Evolutionary conservation across 2,797 vertebrate genomes (phyloP).

Genomic region (Diglossa cyanea): DNA sequence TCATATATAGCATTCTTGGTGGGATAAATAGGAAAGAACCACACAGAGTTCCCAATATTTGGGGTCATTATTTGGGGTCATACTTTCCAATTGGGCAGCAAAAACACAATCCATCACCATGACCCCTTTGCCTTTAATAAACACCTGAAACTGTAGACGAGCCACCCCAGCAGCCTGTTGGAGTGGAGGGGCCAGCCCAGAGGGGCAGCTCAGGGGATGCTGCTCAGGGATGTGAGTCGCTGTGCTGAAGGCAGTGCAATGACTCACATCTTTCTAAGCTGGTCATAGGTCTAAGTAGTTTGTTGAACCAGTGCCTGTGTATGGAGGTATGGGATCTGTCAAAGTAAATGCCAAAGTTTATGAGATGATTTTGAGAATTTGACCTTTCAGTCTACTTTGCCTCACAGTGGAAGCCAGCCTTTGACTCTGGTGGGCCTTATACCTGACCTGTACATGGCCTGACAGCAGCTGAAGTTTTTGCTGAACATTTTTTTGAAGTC

Average conservation of each 20-base stretch:
- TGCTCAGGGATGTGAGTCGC: neutral
- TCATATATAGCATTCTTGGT: neutral
- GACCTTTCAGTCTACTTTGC: neutral
- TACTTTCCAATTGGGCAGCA: neutral
- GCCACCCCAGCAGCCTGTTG: neutral
- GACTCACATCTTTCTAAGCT: neutral
- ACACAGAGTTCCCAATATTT: neutral
- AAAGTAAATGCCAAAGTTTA: neutral
- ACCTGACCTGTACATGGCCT: rapidly evolving
- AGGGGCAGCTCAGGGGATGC: neutral
- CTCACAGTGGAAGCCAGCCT: neutral
- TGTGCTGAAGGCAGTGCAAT: neutral
- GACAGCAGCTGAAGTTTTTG: neutral
- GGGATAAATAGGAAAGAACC: neutral
- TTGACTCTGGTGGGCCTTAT: neutral
- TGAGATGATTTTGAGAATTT: neutral
- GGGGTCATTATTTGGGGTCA: neutral
- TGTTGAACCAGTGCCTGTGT: neutral
- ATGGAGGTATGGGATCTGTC: neutral
- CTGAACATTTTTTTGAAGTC: neutral
- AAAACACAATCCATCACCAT: neutral
- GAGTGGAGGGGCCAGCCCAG: neutral
- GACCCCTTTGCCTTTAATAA: neutral
- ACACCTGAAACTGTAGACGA: neutral
- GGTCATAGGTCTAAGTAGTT: neutral